phyloP scores from a whole-genome alignment of 2,888 invertebrate species.

The Chymomyza procnemis region DNA sequence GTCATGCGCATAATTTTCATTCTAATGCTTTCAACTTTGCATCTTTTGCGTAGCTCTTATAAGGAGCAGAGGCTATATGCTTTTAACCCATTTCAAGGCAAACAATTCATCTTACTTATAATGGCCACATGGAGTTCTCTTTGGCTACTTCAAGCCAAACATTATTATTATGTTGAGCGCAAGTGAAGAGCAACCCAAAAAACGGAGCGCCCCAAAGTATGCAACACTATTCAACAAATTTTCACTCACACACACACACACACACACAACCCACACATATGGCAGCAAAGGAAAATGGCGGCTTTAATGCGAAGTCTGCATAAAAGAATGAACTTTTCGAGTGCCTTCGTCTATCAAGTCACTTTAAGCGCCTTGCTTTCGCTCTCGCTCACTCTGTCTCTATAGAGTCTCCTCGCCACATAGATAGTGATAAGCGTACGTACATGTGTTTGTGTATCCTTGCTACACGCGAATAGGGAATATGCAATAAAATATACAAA shows the following conservation, averaged over 20 bases:
- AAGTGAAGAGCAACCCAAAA: slow-evolving; percentile 18
- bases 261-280: slow-evolving; percentile 16
- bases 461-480: slow-evolving; percentile 67
- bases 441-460: slow-evolving; percentile 14
- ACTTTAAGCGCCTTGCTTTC: background rate
- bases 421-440: background rate
- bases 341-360: background rate
- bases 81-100: slow-evolving; percentile 26
- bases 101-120: slow-evolving; percentile 69
- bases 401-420: too few relatives aligned
- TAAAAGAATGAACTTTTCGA: background rate
- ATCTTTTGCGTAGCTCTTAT: background rate
- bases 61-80: slow-evolving; percentile 11
- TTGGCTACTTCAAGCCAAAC: slow-evolving; percentile 44
- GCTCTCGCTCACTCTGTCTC: background rate
- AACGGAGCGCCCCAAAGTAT: slow-evolving; percentile 51
- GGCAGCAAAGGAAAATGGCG: slow-evolving; percentile 27
- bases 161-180: slow-evolving; percentile 51
- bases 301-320: background rate
- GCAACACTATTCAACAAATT: slow-evolving; percentile 64
- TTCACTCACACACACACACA: slow-evolving; percentile 12
- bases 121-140: slow-evolving; percentile 24
- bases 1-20: slow-evolving; percentile 65
- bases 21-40: slow-evolving; percentile 58
- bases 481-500: slow-evolving; percentile 70